Percentiles rank a stretch among this genome's conserved stretches.
Conservation (phyloP, 2,113 vertebrate species). For the Corythornis vintsioides region DNA sequence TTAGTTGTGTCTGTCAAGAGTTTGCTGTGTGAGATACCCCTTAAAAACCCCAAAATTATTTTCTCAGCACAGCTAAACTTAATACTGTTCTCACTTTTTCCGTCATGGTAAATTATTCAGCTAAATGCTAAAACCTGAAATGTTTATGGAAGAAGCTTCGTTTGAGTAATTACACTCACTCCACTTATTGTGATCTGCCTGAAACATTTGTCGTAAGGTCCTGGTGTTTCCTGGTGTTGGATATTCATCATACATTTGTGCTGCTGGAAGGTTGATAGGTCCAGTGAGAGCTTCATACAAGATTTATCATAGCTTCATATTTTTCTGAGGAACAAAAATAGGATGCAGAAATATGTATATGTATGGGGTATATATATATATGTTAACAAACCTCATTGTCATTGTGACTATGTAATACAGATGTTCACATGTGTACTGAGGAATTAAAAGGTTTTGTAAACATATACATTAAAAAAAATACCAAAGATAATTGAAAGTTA, state of each 20-base stretch:
- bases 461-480: neutral
- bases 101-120: conserved; percentile 32
- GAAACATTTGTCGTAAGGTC: conserved; percentile 2
- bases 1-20: neutral
- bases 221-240: conserved; percentile 12
- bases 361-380: too few relatives aligned
- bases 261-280: neutral
- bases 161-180: conserved; percentile 22
- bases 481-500: neutral
- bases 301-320: neutral
- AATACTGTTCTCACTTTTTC: neutral
- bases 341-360: neutral
- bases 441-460: neutral
- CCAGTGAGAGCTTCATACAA: conserved; percentile 7
- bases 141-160: conserved; percentile 28
- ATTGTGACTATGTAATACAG: neutral
- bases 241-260: conserved; percentile 12
- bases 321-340: neutral
- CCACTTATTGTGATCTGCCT: conserved; percentile 4
- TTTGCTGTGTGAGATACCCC: conserved; percentile 1
- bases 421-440: neutral
- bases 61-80: neutral
- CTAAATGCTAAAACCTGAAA: conserved; percentile 29
- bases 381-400: neutral
- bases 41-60: neutral